Evolutionary conservation across 1,140 invertebrate species (phyloP), one percentile per base, ranked within the genome.

Genomic region (Helicoverpa zea): DNA sequence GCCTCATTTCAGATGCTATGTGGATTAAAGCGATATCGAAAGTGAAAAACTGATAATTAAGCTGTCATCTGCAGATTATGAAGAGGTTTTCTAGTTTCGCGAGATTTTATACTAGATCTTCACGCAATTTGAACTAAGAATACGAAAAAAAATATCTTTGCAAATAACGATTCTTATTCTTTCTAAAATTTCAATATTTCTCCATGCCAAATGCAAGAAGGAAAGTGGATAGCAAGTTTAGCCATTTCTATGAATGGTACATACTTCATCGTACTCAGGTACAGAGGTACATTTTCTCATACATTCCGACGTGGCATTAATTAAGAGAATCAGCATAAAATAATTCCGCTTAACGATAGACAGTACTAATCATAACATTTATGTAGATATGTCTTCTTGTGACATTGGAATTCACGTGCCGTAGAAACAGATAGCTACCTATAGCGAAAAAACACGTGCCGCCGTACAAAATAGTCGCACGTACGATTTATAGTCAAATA

Each of bases 351-450:
- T 61, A 23, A 29, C 58, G 58, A 61, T 29, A 61, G 56, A 61
- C 58, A 29, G 35, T 61, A 29, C 29, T 61, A 61, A 61, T 61
- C 58, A 61, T 61, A 43, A 43, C 35, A 61, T 61, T 12, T 30
- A 61, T 61, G 23, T 61, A 61, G 3, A 30, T 61, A 30, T 1
- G 12, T 61, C 23, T 61, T 5, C 16, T 61, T 61, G 18, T 70
- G 68, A n/a, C 68, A 72, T 72, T 29, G 49, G 68, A 52, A 72
- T 72, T 72, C 68, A 72, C 68, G 68, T 72, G 68, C 23, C 7
- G 35, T 72, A 30, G 10, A 52, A 5, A 29, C 18, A 68, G 49
- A 68, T 68, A 68, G 49, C 23, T 51, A 54, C 1, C 10, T 54
- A 51, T 49, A 68, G n/a, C 10, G 14, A 52, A 52, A 66, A 70